phyloP scores from a whole-genome alignment of 2,797 vertebrate genomes.

The Enteromius trimaculatus region DNA sequence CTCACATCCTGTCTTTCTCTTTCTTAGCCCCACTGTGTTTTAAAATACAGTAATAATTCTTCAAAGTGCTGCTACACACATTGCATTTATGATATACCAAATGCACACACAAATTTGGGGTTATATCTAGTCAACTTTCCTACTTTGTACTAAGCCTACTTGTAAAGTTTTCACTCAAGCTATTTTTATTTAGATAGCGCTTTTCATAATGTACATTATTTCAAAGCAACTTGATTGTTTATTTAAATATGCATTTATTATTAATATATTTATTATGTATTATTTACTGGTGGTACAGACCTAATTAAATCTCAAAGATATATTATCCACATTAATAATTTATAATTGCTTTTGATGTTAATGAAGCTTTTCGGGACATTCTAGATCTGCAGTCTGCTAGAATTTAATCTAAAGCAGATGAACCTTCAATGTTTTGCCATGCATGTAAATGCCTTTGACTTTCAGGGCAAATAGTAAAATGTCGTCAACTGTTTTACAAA shows the following conservation, averaged over 20 bases:
- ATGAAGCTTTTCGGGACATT: not conserved
- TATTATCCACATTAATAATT: slow-evolving; percentile 19
- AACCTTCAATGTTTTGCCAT: not conserved
- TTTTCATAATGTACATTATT: not conserved
- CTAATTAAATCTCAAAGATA: slow-evolving; percentile 6
- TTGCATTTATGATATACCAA: not conserved
- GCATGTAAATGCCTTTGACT: not conserved
- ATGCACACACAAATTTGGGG: not conserved
- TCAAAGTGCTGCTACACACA: not conserved
- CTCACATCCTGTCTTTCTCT: slow-evolving; percentile 14
- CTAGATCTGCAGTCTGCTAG: not conserved
- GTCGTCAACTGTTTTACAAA: not conserved
- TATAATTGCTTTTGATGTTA: slow-evolving; percentile 28
- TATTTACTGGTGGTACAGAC: slow-evolving; percentile 1
- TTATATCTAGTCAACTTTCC: not conserved
- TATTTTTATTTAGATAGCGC: not conserved
- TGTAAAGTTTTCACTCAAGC: not conserved
- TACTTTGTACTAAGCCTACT: not conserved
- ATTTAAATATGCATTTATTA: slow-evolving; percentile 3
- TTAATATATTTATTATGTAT: not conserved
- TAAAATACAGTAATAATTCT: not conserved
- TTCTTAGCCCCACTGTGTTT: not conserved
- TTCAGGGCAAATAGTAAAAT: not conserved
- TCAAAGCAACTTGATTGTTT: not conserved
- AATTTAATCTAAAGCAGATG: not conserved